A percentile compares a stretch with the other conserved stretches of the same genome.
phyloP scores from a whole-genome alignment of 2,888 invertebrate species.

The Cephus spinipes region DNA sequence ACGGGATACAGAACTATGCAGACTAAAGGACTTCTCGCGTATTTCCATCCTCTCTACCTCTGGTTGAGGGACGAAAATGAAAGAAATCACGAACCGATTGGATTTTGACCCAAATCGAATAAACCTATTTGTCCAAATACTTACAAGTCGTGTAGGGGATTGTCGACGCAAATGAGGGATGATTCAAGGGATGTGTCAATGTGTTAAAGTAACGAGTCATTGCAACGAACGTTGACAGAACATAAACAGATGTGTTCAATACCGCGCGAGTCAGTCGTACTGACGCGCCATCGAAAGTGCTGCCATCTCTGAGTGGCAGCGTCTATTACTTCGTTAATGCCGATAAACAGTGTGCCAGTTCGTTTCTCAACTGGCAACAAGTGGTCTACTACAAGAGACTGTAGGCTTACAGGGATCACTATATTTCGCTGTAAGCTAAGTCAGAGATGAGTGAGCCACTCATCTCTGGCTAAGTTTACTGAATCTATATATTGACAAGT shows the following conservation, averaged over 20 bases:
- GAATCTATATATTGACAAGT: too few relatives aligned
- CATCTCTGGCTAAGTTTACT: too few relatives aligned
- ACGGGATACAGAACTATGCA: constrained; percentile 65
- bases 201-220: too few relatives aligned
- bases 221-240: neutral
- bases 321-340: neutral
- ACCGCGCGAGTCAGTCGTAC: neutral
- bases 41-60: constrained; percentile 29
- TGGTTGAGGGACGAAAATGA: constrained; percentile 29
- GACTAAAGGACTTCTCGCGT: constrained; percentile 30
- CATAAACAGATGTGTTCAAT: neutral
- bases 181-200: neutral
- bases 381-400: neutral
- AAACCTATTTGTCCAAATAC: neutral
- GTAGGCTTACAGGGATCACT: too few relatives aligned
- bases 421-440: too few relatives aligned
- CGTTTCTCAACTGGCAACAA: neutral
- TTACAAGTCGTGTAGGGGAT: neutral
- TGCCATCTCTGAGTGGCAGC: neutral
- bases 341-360: neutral
- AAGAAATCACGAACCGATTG: constrained; percentile 26
- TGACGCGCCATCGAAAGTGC: neutral
- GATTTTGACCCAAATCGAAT: constrained; percentile 20
- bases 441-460: too few relatives aligned
- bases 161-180: neutral